Conservation (phyloP, 2,888 invertebrate species). For the Dolomedes plantarius region DNA sequence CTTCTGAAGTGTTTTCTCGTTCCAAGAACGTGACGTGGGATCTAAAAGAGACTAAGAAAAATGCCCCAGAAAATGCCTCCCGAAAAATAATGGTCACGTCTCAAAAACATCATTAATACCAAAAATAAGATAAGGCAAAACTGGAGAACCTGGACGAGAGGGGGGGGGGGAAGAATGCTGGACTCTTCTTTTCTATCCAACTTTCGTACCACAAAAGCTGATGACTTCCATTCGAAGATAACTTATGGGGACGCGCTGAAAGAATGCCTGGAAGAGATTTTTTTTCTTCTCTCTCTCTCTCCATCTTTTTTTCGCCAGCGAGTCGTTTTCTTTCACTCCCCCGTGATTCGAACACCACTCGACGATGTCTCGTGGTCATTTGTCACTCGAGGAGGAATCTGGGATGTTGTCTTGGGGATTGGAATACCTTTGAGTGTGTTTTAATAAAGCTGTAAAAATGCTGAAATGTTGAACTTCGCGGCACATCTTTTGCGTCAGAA, state of each 20-base stretch:
- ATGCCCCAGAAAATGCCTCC: too few species aligned
- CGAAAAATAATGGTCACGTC: constrained; percentile 68
- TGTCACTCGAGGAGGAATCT: constrained; percentile 12
- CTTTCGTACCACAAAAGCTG: constrained; percentile 26
- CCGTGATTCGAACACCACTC: constrained; percentile 38
- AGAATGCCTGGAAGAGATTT: constrained; percentile 58
- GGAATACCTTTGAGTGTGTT: too few species aligned
- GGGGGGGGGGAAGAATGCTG: constrained; percentile 59
- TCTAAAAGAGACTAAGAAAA: too few species aligned
- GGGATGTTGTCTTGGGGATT: too few species aligned
- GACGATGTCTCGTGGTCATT: constrained; percentile 43
- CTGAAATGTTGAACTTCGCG: too few species aligned
- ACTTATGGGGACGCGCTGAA: constrained; percentile 59
- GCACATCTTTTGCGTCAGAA: too few species aligned
- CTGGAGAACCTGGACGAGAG: constrained; percentile 2
- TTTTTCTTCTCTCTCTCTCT: too few species aligned
- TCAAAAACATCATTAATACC: constrained; percentile 59
- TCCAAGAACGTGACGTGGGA: too few species aligned
- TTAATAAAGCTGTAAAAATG: too few species aligned
- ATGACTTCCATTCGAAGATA: constrained; percentile 45
- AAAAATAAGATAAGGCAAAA: constrained; percentile 26
- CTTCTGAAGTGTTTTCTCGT: too few species aligned
- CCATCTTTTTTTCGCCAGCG: constrained; percentile 14
- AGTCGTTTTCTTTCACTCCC: constrained; percentile 44
- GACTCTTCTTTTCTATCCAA: constrained; percentile 39